Base-by-base conservation (phyloP, 2,888 invertebrate species). In the Sialis lutaria region DNA sequence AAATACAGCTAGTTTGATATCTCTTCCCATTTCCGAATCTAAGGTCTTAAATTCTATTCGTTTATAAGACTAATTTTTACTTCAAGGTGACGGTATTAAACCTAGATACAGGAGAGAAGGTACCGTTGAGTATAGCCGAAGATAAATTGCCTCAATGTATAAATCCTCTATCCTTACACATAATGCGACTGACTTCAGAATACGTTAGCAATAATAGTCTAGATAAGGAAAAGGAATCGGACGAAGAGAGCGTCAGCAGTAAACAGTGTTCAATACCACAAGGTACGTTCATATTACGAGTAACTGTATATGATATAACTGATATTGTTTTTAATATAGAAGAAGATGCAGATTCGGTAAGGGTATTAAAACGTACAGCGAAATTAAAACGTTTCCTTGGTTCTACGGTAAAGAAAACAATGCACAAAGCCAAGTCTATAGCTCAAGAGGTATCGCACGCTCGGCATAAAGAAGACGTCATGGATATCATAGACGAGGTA, bases 51-150 rank as follows among this genome's bases (percentile, higher is more conserved):
- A 22, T 22, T 22, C 22, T 37, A 8, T 37, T 6, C 7, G 6
- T 37, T 7, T 37, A 37, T 10, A n/a, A 37, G 32, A 6, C 10
- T 31, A 2, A 6, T 42, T 22, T 22, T 42, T 42, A 31, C 32
- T 9, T 10, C 8, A 34, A 47, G 47, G 61, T 62, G 59, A 83
- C 84, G 52, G 85, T 85, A 44, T 73, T 83, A 59, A 85, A 85
- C 67, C 67, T 85, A 49, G 85, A 85, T 62, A 85, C 84, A 6
- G 90, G 95, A 3, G 95, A 95, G 66, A 76, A 86, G 55, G 83
- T 95, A 55, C 92, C 95, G n/a, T 69, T 96, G 50, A 92, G 90
- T 60, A 83, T 87, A 57, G 93, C 95, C 2, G 95, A 95, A 62
- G 92, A 93, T 62, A 90, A 90, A 66, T 67, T 90, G 53, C 90